Percentiles rank a stretch among this genome's conserved stretches.
These are phyloP conservation scores for Linyphia triangularis DNA, from an alignment of 2,888 invertebrate genomes.

Conservation along the genomic window DNA sequence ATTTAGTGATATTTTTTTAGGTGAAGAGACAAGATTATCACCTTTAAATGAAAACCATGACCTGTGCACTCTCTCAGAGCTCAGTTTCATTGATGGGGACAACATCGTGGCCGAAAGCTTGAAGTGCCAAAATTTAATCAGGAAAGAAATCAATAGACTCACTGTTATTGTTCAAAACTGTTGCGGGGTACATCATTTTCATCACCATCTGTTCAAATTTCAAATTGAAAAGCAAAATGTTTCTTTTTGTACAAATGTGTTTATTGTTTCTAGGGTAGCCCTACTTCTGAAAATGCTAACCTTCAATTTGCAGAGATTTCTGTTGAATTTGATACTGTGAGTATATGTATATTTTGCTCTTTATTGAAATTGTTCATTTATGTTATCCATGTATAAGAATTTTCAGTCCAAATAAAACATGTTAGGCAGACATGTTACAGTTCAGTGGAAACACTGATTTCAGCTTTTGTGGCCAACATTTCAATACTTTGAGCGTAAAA, in stretches of 20 bases:
- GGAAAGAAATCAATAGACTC: constrained; percentile 23
- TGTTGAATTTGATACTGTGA: constrained; percentile 55
- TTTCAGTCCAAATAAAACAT: too few relatives aligned
- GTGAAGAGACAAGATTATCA: constrained; percentile 61
- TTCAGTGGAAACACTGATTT: too few relatives aligned
- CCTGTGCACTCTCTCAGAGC: constrained; percentile 51
- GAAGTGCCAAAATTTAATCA: constrained; percentile 19
- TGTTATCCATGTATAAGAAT: too few relatives aligned
- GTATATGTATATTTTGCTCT: too few relatives aligned
- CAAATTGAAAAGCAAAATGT: not conserved
- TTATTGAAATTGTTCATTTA: too few relatives aligned
- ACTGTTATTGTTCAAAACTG: constrained; percentile 60
- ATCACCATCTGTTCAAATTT: not conserved
- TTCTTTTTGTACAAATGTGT: not conserved
- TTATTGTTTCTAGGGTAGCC: not conserved
- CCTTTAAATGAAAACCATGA: constrained; percentile 59
- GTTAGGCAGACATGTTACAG: too few relatives aligned
- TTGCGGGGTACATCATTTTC: constrained; percentile 35
- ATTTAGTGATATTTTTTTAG: constrained; percentile 20
- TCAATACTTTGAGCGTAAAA: too few relatives aligned
- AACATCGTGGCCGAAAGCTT: constrained; percentile 50
- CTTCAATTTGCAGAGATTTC: constrained; percentile 40
- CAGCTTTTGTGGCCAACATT: too few relatives aligned
- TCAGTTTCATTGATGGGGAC: constrained; percentile 65
- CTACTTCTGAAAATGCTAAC: constrained; percentile 22